Conservation (phyloP, 2,797 vertebrate genomes). For the Microctenopoma steveboyesi region DNA sequence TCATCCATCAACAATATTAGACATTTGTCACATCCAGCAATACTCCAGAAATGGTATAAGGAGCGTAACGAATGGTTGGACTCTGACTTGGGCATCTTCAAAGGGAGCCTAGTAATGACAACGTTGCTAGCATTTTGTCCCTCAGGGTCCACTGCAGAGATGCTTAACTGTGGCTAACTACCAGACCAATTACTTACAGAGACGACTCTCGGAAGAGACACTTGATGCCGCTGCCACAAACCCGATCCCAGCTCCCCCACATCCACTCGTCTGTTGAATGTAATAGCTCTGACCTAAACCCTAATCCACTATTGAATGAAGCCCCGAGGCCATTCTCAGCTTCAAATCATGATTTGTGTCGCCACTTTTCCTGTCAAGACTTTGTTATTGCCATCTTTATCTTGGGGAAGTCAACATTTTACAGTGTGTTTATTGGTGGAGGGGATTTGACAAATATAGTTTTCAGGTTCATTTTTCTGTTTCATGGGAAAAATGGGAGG, state of each 20-base stretch:
- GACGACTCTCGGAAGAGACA: constrained; percentile 63
- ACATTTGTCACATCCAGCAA: constrained; percentile 30
- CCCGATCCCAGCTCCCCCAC: constrained; percentile 31
- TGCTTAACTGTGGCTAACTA: constrained; percentile 68
- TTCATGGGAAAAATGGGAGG: constrained; percentile 55
- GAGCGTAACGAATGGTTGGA: constrained; percentile 47
- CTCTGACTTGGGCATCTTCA: constrained; percentile 58
- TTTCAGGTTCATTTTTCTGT: constrained; percentile 43
- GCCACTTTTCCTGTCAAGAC: constrained; percentile 66
- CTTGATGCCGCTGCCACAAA: constrained; percentile 50
- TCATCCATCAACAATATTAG: constrained; percentile 32
- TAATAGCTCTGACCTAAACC: constrained; percentile 48
- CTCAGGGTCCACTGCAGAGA: constrained; percentile 55
- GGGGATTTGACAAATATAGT: constrained; percentile 51
- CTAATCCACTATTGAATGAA: constrained; percentile 35
- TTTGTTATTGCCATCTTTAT: constrained; percentile 58
- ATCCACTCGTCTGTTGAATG: constrained; percentile 36
- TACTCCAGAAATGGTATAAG: constrained; percentile 14
- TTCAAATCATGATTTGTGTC: constrained; percentile 52
- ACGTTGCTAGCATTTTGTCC: constrained; percentile 52
- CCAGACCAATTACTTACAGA: constrained; percentile 69
- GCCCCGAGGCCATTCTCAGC: constrained; percentile 48
- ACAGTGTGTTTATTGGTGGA: constrained; percentile 68
- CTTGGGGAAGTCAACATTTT: constrained; percentile 57
- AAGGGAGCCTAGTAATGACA: constrained; percentile 63